Base-by-base conservation (phyloP, 2,113 vertebrate species). In the Menidia beryllina region DNA sequence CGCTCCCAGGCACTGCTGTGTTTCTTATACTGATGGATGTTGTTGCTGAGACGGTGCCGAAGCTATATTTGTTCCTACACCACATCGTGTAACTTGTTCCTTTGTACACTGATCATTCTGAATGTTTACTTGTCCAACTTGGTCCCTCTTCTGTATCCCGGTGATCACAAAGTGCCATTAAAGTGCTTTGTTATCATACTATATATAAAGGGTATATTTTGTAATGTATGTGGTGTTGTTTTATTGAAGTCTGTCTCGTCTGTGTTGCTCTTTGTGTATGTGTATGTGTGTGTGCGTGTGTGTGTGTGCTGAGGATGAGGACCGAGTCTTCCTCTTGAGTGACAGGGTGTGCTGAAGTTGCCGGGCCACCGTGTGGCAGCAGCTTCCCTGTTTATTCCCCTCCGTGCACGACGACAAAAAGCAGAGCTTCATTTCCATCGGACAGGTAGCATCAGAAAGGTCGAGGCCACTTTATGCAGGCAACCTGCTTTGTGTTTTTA, bases 81-180 rank as follows among this genome's bases (percentile, higher is more conserved):
- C 21, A 4, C 75, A 58, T 79, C 1, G 57, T 77, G 74, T 56
- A 71, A 64, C 68, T 53, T 2, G 36, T 86, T 80, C 77, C 62
- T 80, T 82, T 85, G 75, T 79, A 75, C 52, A 47, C 56, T 56
- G 69, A 76, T 80, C 82, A 86, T 84, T 79, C 54, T 87, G 77
- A 86, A 82, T 88, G 71, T 87, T 82, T 83, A 72, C 80, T 84
- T 51, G 72, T 88, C 69, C 6, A 79, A 82, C 52, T 58, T 71
- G 78, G 80, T 86, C 75, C 72, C 60, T 81, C 65, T 26, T 15
- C 47, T 26, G 81, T 25, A 38, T 88, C 81, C 74, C 72, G 7
- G 67, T 89, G 89, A 90, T 88, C 88, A 92, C 93, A 91, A 91
- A 93, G 88, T 92, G 91, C 91, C 90, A 91, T 72, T 71, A 79